Percentiles rank a stretch among this genome's conserved stretches.
Evolutionary conservation across 1,140 invertebrate species (phyloP).

Genomic region (Reticulitermes speratus): DNA sequence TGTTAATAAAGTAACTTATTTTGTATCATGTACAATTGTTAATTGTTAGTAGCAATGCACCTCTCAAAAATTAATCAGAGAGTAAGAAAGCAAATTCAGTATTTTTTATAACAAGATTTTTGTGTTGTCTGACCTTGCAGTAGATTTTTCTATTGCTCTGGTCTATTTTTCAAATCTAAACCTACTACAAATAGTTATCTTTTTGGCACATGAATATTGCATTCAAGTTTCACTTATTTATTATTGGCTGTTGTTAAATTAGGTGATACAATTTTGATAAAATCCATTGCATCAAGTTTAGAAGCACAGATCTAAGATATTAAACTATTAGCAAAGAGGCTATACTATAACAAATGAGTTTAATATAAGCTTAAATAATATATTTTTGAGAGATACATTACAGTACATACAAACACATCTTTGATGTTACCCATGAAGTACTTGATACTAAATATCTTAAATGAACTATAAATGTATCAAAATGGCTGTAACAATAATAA

Average conservation of each 20-base stretch:
- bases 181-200: not conserved
- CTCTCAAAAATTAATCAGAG: conserved; percentile 9
- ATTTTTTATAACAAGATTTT: not conserved
- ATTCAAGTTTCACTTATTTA: not conserved
- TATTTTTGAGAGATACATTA: conserved; percentile 19
- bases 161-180: not conserved
- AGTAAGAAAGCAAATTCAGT: not conserved
- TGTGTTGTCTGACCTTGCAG: not conserved
- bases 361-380: conserved; percentile 10
- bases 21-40: not conserved
- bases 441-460: conserved; percentile 10
- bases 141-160: not conserved
- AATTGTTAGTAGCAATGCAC: conserved; percentile 1
- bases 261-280: not conserved
- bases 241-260: not conserved
- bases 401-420: conserved; percentile 8
- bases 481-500: conserved; percentile 10
- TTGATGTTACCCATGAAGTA: conserved; percentile 6
- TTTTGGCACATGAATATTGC: conserved; percentile 19
- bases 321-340: not conserved
- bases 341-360: not conserved
- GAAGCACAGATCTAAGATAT: not conserved
- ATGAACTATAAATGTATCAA: conserved; percentile 4
- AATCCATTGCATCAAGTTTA: not conserved
- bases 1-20: conserved; percentile 18